Percentiles rank a stretch among this genome's conserved stretches.
phyloP scores from a whole-genome alignment of 2,113 vertebrate genomes.

The Motacilla tschutschensis region DNA sequence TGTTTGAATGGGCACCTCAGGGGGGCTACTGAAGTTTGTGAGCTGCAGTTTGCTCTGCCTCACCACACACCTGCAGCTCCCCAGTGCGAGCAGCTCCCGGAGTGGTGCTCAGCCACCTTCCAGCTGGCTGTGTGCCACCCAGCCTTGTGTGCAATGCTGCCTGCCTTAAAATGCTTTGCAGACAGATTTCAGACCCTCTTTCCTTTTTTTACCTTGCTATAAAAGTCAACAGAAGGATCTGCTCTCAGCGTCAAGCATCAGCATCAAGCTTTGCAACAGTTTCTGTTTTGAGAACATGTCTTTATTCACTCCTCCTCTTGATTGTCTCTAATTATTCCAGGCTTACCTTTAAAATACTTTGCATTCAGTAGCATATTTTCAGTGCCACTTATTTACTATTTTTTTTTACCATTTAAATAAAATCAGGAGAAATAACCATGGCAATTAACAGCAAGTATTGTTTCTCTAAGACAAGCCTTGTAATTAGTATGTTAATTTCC shows the following conservation, averaged over 20 bases:
- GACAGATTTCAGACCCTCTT: neutral
- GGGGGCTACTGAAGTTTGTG: neutral
- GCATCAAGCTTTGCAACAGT: neutral
- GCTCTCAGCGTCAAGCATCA: neutral
- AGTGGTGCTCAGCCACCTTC: neutral
- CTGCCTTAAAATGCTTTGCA: neutral
- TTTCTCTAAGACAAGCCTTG: constrained; percentile 56
- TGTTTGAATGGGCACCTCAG: neutral
- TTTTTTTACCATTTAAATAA: constrained; percentile 36
- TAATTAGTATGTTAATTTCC: constrained; percentile 61
- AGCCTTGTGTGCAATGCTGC: neutral
- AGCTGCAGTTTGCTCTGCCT: neutral
- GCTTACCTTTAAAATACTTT: neutral
- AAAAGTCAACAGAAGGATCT: neutral
- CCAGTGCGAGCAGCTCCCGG: neutral
- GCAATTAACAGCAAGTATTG: constrained; percentile 36
- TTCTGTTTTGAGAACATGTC: neutral
- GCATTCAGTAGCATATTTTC: neutral
- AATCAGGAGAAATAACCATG: constrained; percentile 21
- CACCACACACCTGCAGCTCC: neutral
- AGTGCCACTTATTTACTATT: neutral
- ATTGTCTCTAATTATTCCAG: neutral
- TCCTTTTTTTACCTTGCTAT: neutral
- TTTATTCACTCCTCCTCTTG: neutral
- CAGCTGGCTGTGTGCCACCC: neutral